Percentiles rank a stretch among this genome's conserved stretches.
These are phyloP conservation scores for Acrobasis repandana DNA, from an alignment of 2,888 invertebrate genomes.

Conservation along the genomic window DNA sequence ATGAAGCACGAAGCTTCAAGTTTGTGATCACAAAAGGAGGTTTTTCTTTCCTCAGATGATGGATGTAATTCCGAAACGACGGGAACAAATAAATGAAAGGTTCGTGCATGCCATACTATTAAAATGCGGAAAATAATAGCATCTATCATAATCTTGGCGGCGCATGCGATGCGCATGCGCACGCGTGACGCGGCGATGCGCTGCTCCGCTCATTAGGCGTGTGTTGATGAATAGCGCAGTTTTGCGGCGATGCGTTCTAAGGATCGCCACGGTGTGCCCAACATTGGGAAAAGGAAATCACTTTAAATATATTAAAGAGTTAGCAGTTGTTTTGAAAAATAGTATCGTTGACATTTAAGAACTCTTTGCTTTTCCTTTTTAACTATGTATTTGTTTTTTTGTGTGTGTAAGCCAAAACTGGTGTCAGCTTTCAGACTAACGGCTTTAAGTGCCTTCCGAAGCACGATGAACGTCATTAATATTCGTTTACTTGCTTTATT, in stretches of 20 bases:
- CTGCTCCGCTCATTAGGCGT: constrained; percentile 32
- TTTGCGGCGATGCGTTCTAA: constrained; percentile 25
- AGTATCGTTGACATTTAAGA: too few relatives aligned
- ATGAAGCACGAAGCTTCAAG: too few relatives aligned
- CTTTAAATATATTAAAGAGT: background rate
- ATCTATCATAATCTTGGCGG: constrained; percentile 19
- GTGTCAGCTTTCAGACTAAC: too few relatives aligned
- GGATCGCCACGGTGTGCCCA: constrained; percentile 27
- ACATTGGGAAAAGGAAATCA: constrained; percentile 13
- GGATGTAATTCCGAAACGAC: background rate
- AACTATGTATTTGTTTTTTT: too few relatives aligned
- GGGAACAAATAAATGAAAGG: background rate
- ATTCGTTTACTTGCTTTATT: too few relatives aligned
- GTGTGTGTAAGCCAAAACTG: too few relatives aligned
- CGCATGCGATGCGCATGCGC: constrained; percentile 24
- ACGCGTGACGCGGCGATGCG: constrained; percentile 24
- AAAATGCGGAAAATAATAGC: constrained; percentile 15
- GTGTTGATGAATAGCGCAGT: constrained; percentile 35
- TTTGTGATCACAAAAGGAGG: too few relatives aligned
- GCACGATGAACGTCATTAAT: too few relatives aligned
- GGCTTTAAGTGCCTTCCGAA: too few relatives aligned
- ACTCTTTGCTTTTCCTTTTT: too few relatives aligned
- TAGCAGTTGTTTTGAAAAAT: too few relatives aligned
- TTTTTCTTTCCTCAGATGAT: background rate
- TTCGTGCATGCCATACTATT: constrained; percentile 16